Evolutionary conservation across 2,797 vertebrate genomes (phyloP).

Genomic region (Cuniculus paca): DNA sequence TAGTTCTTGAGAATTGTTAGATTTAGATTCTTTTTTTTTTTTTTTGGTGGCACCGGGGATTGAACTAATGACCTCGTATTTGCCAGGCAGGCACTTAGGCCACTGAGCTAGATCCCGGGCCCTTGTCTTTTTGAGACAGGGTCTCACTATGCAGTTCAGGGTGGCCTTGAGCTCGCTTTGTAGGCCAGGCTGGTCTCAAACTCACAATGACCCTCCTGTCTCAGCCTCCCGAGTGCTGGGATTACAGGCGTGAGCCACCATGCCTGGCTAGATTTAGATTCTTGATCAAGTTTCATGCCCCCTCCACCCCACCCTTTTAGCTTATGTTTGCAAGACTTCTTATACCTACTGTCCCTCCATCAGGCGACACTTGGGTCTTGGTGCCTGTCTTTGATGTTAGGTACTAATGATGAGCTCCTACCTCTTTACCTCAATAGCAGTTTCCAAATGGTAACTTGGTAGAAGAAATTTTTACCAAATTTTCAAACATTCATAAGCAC

Average conservation of each 20-base stretch:
- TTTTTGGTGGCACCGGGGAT: no score
- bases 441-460: neutral
- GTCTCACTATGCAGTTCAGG: no score
- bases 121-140: no score
- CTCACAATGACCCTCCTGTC: no score
- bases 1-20: conserved; percentile 32
- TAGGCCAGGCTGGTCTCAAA: no score
- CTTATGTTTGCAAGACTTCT: neutral
- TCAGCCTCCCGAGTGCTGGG: no score
- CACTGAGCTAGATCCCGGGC: no score
- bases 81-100: no score
- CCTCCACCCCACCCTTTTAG: neutral
- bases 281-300: neutral
- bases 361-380: neutral
- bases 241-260: no score
- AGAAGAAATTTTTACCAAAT: neutral
- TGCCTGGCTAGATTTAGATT: neutral
- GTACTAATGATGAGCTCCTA: neutral
- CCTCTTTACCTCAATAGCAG: neutral
- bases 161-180: no score
- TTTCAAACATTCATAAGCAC: neutral
- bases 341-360: neutral
- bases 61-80: no score
- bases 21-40: neutral
- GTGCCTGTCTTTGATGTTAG: neutral